These are phyloP conservation scores for Alligator mississippiensis DNA, from an alignment of 2,113 vertebrate species.

Conservation along the genomic window DNA sequence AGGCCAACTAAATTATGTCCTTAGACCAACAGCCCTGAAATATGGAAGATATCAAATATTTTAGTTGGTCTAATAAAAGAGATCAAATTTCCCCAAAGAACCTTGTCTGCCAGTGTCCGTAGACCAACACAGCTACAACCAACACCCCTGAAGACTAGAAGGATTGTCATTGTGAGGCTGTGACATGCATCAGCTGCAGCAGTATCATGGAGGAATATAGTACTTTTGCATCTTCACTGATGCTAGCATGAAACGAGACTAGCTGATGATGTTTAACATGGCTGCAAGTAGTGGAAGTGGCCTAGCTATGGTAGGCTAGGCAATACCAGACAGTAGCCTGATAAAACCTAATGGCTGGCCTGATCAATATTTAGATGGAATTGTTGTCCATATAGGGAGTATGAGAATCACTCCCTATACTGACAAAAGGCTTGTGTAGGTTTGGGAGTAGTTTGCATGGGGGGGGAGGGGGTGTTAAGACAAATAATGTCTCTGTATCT, in stretches of 20 bases:
- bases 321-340: background rate
- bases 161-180: background rate
- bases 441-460: too few relatives aligned
- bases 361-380: background rate
- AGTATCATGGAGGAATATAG: fast-evolving
- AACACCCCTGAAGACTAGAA: background rate
- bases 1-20: too few relatives aligned
- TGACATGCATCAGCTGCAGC: background rate
- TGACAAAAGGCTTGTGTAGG: too few relatives aligned
- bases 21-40: too few relatives aligned
- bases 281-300: background rate
- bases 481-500: background rate
- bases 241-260: fast-evolving
- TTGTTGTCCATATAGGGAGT: background rate
- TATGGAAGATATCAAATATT: too few relatives aligned
- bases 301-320: background rate
- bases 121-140: too few relatives aligned
- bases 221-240: fast-evolving
- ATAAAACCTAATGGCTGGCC: background rate
- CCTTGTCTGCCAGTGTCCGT: too few relatives aligned
- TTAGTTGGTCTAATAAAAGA: too few relatives aligned
- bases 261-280: background rate
- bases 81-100: too few relatives aligned
- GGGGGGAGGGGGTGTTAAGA: background rate
- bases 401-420: background rate